Percentiles rank a stretch among this genome's conserved stretches.
Conservation (phyloP, 2,888 invertebrate genomes). For the Noctua comes region DNA sequence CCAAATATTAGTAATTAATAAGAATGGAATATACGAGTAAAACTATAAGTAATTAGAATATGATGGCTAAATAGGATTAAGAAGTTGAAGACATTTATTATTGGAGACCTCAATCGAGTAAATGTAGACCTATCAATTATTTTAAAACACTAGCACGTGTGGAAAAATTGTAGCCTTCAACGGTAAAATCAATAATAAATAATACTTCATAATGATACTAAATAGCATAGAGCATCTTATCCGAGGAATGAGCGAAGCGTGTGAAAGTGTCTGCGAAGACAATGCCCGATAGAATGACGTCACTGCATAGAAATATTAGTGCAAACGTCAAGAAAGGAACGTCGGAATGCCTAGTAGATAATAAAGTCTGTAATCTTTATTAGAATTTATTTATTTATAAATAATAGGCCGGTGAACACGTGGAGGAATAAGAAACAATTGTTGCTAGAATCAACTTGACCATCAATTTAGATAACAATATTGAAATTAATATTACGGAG, state of each 20-base stretch:
- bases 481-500: not conserved
- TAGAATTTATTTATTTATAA: not conserved
- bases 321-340: constrained; percentile 10
- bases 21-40: not conserved
- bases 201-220: constrained; percentile 12
- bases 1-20: not conserved
- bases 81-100: not conserved
- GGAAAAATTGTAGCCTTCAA: not conserved
- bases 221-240: constrained; percentile 26
- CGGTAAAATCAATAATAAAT: constrained; percentile 22
- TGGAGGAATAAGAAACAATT: not conserved
- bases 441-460: not conserved
- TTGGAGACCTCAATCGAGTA: not conserved
- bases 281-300: constrained; percentile 55
- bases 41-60: not conserved
- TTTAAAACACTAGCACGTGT: not conserved
- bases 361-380: not conserved
- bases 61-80: not conserved
- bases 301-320: constrained; percentile 28
- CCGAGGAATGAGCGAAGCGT: constrained; percentile 39
- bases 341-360: not conserved
- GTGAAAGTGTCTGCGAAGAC: constrained; percentile 59
- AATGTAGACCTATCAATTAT: not conserved
- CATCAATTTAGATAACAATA: not conserved
- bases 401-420: not conserved